Conservation (phyloP, 2,113 vertebrate species). For the Pluvialis apricaria region DNA sequence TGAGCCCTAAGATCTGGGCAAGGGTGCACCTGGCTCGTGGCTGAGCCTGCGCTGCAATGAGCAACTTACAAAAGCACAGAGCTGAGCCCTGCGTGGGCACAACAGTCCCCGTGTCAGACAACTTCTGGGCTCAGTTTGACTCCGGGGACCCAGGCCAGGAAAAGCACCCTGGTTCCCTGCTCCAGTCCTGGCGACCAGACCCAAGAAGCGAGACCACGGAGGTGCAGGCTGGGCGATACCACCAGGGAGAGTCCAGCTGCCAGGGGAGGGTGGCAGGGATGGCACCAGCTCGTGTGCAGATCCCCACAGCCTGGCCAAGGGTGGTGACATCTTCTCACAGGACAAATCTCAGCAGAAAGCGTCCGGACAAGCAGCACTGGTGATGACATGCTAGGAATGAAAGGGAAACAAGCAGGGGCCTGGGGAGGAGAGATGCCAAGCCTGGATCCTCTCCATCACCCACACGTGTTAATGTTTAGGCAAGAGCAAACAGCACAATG, state of each 20-base stretch:
- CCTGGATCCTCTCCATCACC: neutral
- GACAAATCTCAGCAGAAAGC: neutral
- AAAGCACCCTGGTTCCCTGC: neutral
- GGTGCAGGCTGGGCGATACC: neutral
- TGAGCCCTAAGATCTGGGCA: neutral
- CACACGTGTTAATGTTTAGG: neutral
- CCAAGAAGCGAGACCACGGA: neutral
- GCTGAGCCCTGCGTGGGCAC: neutral
- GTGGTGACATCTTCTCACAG: neutral
- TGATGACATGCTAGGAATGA: neutral
- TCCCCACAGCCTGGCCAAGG: neutral
- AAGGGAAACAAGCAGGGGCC: neutral
- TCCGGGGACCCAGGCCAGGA: neutral
- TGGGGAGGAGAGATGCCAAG: neutral
- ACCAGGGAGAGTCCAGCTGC: neutral
- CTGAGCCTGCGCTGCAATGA: neutral
- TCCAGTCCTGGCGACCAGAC: neutral
- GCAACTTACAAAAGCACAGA: neutral
- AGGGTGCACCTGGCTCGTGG: accelerated
- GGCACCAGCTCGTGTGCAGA: neutral
- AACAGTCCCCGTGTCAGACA: neutral
- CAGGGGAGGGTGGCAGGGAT: neutral
- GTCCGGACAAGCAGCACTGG: neutral
- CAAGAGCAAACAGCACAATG: neutral
- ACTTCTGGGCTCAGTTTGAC: neutral